Base-by-base conservation (phyloP, 1,140 invertebrate genomes). In the Lordiphosa collinella region DNA sequence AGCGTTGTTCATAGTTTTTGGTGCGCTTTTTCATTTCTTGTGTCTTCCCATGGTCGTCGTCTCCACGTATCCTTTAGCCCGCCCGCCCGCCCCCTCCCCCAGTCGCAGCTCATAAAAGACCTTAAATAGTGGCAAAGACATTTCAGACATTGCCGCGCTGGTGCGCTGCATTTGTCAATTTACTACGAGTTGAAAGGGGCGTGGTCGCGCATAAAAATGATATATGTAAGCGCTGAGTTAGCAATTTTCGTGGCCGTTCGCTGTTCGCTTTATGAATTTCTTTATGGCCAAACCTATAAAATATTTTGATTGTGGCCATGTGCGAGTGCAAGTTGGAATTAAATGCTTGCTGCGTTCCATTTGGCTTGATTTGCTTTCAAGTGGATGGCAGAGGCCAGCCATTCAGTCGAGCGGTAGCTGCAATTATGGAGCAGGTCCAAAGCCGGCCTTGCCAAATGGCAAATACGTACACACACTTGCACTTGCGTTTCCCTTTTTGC, bases 51-150 rank as follows among this genome's bases (percentile, higher is more conserved):
- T 7, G 29, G 7, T 8, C 29, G 25, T 31, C 16, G n/a, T 9
- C 7, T 4, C 18, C 10, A 1, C 29, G n/a, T n/a, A n/a, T n/a
- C n/a, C n/a, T n/a, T n/a, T n/a, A n/a, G n/a, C n/a, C n/a, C n/a
- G n/a, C 8, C 9, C 12, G 29, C 18, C 14, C 3, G 3, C 3
- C 14, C 3, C 14, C 4, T 4, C 2, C 4, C 18, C 18, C 2
- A 46, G 38, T 31, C 8, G 11, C 25, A 32, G 53, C 66, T 52
- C 71, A 56, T 67, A 75, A 72, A 60, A 68, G 68, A 84, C 63
- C 79, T 85, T 85, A 84, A 84, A 84, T 84, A 84, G 79, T 86
- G 75, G 75, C 82, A 86, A 80, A 86, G 82, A 86, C 80, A 86
- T 86, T 79, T 86, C 65, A 75, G 70, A 64, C 63, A 63, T 64